Conservation (phyloP, 2,888 invertebrate species). For the Apodemia mormo region DNA sequence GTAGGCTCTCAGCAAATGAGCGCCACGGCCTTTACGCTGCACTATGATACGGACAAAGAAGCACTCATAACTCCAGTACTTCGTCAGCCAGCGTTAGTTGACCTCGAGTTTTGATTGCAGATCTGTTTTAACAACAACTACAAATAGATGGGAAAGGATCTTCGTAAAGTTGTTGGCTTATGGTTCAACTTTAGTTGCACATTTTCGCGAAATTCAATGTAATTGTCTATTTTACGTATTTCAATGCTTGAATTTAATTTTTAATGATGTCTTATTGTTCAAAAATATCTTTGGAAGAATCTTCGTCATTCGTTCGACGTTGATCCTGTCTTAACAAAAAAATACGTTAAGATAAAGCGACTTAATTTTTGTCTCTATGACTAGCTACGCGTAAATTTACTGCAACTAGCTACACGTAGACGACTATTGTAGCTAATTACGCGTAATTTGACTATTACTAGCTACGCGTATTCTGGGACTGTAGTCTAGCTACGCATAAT, state of each 20-base stretch:
- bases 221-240: slow-evolving; percentile 20
- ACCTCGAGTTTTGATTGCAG: slow-evolving; percentile 29
- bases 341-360: too few species aligned
- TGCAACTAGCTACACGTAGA: too few species aligned
- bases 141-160: slow-evolving; percentile 16
- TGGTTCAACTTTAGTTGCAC: slow-evolving; percentile 20
- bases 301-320: background rate
- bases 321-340: background rate
- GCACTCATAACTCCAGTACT: slow-evolving; percentile 30
- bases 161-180: slow-evolving; percentile 10
- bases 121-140: background rate
- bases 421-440: too few species aligned
- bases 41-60: slow-evolving; percentile 34
- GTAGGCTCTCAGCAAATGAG: slow-evolving; percentile 34
- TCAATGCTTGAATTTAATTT: slow-evolving; percentile 19
- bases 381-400: too few species aligned
- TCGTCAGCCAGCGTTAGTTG: slow-evolving; percentile 26
- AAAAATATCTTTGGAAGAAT: background rate
- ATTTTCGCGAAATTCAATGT: slow-evolving; percentile 21
- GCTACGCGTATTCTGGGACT: too few species aligned
- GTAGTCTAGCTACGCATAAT: too few species aligned
- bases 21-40: slow-evolving; percentile 36
- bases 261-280: slow-evolving; percentile 24
- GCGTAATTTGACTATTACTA: too few species aligned
- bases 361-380: too few species aligned